These are phyloP conservation scores for Aporophyla nigra DNA, from an alignment of 2,888 invertebrate genomes.

Conservation along the genomic window DNA sequence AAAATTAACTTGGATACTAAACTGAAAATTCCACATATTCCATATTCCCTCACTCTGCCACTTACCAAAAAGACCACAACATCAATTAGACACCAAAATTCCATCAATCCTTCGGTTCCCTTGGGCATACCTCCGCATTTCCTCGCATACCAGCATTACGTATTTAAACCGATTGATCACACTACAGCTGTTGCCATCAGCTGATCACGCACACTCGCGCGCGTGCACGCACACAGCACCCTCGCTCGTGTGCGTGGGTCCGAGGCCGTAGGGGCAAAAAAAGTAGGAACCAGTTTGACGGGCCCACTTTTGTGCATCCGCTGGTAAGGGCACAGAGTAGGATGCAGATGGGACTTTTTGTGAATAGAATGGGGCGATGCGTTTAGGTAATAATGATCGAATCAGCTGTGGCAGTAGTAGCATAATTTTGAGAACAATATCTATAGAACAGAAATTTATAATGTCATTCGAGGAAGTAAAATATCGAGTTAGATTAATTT, in stretches of 20 bases:
- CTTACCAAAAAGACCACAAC: conserved; percentile 26
- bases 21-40: conserved; percentile 14
- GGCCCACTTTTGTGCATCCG: conserved; percentile 82
- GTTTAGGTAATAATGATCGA: not conserved
- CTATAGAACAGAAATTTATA: not conserved
- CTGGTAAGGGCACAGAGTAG: conserved; percentile 63
- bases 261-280: conserved; percentile 79
- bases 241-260: conserved; percentile 67
- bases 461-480: not conserved
- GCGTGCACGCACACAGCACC: conserved; percentile 62
- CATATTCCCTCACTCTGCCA: not conserved
- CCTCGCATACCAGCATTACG: conserved; percentile 69
- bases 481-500: not conserved
- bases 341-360: conserved; percentile 30
- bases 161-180: conserved; percentile 75
- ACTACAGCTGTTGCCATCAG: conserved; percentile 84
- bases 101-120: conserved; percentile 44
- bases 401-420: not conserved
- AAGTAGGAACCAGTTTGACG: conserved; percentile 83
- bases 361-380: not conserved
- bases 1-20: not conserved
- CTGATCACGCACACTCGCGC: conserved; percentile 81
- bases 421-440: not conserved
- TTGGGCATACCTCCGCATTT: conserved; percentile 51
- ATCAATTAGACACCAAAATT: conserved; percentile 58